Conservation (phyloP, 2,888 invertebrate genomes). For the Helicoverpa assulta region DNA sequence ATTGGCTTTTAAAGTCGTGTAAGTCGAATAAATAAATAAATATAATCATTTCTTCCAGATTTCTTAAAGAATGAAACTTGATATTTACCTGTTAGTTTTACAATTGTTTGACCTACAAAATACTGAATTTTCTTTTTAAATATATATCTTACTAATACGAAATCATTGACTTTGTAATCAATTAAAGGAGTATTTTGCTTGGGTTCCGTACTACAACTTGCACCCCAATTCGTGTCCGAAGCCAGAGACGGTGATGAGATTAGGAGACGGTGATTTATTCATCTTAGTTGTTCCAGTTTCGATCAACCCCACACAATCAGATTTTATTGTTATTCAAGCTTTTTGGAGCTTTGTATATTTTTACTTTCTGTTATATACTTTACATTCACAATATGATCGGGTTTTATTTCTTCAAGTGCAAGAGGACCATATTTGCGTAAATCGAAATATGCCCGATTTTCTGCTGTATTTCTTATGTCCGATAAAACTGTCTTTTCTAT, state of each 20-base stretch:
- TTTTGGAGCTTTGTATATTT: neutral
- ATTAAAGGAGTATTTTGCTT: neutral
- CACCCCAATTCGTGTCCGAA: constrained; percentile 3
- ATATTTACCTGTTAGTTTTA: constrained; percentile 8
- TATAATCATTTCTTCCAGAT: constrained; percentile 12
- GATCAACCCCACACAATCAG: constrained; percentile 1
- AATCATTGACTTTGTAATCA: too few relatives aligned
- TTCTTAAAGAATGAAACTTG: constrained; percentile 8
- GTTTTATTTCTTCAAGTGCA: constrained; percentile 11
- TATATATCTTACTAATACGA: too few relatives aligned
- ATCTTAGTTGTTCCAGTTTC: constrained; percentile 8
- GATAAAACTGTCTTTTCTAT: neutral
- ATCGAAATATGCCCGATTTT: constrained; percentile 8
- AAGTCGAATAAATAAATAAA: too few relatives aligned
- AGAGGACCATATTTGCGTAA: constrained; percentile 5
- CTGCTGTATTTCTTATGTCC: constrained; percentile 6
- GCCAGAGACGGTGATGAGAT: neutral
- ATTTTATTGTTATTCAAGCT: constrained; percentile 8
- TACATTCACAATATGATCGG: constrained; percentile 6
- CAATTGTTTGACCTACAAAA: constrained; percentile 10
- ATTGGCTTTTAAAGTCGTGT: too few relatives aligned
- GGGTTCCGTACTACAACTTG: constrained; percentile 9
- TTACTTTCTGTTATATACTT: neutral
- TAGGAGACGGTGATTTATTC: constrained; percentile 5
- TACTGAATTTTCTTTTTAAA: constrained; percentile 9